Evolutionary conservation across 2,888 invertebrate species (phyloP).

Genomic region (Polyommatus iphigenia): DNA sequence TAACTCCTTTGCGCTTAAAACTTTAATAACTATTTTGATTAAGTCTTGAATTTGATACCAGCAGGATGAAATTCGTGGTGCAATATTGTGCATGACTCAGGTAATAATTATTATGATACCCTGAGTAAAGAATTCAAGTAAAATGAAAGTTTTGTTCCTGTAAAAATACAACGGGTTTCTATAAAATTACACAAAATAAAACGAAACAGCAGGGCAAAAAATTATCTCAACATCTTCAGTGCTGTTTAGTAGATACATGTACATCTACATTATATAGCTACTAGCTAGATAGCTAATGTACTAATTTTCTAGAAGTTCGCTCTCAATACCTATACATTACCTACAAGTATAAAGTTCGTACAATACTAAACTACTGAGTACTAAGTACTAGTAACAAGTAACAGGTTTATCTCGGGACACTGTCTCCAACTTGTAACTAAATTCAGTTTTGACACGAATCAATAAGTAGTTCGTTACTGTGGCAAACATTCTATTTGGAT

Average conservation of each 20-base stretch:
- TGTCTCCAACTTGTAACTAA: constrained; percentile 19
- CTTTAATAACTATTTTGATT: constrained; percentile 29
- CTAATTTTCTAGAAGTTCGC: background rate
- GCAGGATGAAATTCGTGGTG: background rate
- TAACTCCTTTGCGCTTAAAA: constrained; percentile 11
- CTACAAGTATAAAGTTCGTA: background rate
- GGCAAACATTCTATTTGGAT: background rate
- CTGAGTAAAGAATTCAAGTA: no score
- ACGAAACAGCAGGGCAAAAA: no score
- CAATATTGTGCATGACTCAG: background rate
- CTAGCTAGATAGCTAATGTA: background rate
- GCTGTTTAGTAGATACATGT: no score
- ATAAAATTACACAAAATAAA: no score
- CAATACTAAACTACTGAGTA: background rate
- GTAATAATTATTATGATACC: background rate
- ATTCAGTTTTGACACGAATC: constrained; percentile 22
- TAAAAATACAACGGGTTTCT: no score
- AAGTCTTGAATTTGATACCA: background rate
- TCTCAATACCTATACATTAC: background rate
- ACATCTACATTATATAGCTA: no score
- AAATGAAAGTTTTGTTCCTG: no score
- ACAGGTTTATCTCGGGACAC: constrained; percentile 20
- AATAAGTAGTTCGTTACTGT: background rate
- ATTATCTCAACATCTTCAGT: no score
- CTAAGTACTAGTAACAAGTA: background rate